Conservation (phyloP, 2,797 vertebrate genomes). For the Discoglossus pictus region DNA sequence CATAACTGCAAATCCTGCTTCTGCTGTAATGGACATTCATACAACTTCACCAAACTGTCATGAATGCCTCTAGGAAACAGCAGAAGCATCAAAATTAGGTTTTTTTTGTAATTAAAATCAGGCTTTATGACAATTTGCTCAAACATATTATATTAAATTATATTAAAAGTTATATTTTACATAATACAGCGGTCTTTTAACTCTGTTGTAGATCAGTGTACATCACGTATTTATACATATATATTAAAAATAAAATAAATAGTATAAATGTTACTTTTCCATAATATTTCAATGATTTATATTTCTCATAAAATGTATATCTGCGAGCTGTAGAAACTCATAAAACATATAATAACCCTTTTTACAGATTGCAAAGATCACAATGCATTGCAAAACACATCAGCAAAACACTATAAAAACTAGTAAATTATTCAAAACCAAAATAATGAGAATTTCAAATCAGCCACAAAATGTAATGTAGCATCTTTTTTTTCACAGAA, state of each 20-base stretch:
- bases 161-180: no score
- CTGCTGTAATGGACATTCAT: no score
- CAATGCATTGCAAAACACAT: conserved; percentile 12
- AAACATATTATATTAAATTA: no score
- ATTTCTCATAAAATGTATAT: conserved; percentile 4
- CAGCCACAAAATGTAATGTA: conserved; percentile 48
- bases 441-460: conserved; percentile 56
- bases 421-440: conserved; percentile 54
- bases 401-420: conserved; percentile 54
- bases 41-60: no score
- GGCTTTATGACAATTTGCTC: no score
- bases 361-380: conserved; percentile 7
- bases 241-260: conserved; percentile 73
- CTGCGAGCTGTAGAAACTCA: background rate
- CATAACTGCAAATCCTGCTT: no score
- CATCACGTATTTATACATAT: conserved; percentile 61
- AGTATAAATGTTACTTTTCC: conserved; percentile 64
- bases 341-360: background rate
- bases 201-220: conserved; percentile 64
- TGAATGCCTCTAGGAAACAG: no score
- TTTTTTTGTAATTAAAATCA: no score
- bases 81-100: no score
- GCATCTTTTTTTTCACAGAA: conserved; percentile 21
- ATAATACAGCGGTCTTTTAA: no score
- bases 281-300: conserved; percentile 25